Evolutionary conservation across 2,113 vertebrate genomes (phyloP).

Genomic region (Tragelaphus scriptus): DNA sequence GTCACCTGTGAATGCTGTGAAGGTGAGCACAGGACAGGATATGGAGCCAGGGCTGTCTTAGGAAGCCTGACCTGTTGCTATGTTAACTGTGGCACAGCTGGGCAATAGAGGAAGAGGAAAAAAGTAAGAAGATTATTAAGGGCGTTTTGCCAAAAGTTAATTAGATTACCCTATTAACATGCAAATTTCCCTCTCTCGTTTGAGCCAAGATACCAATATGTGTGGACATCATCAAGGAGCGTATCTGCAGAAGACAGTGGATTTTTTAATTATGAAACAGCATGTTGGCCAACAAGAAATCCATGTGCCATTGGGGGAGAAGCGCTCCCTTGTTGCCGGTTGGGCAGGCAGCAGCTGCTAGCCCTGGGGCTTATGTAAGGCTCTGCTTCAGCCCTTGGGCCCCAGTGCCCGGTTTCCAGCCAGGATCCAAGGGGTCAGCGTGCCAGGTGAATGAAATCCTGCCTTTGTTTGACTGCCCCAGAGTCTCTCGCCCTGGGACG

Average conservation of each 20-base stretch:
- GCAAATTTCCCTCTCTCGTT: not conserved
- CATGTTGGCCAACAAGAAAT: not conserved
- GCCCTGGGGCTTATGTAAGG: constrained; percentile 60
- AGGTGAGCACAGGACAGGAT: not conserved
- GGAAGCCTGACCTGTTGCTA: not conserved
- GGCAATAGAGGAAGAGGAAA: not conserved
- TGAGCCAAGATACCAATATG: not conserved
- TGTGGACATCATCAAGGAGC: not conserved
- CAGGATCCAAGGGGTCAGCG: constrained; percentile 49
- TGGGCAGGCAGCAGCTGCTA: constrained; percentile 21
- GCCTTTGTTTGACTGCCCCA: constrained; percentile 79
- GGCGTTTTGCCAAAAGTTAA: not conserved
- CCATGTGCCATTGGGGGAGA: not conserved
- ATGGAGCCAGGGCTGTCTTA: not conserved
- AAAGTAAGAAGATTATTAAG: not conserved
- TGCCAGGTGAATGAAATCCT: constrained; percentile 72
- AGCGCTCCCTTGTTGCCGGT: constrained; percentile 32
- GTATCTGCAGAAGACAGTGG: not conserved
- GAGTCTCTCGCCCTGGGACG: constrained; percentile 71
- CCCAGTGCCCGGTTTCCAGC: constrained; percentile 56
- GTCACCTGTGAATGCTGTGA: not conserved
- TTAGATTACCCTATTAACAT: not conserved
- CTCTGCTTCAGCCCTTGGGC: constrained; percentile 18
- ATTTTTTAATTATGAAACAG: constrained; percentile 20
- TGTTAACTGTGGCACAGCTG: not conserved